Percentiles rank a stretch among this genome's conserved stretches.
Conservation (phyloP, 2,113 vertebrate species). For the Pleuronectes platessa region DNA sequence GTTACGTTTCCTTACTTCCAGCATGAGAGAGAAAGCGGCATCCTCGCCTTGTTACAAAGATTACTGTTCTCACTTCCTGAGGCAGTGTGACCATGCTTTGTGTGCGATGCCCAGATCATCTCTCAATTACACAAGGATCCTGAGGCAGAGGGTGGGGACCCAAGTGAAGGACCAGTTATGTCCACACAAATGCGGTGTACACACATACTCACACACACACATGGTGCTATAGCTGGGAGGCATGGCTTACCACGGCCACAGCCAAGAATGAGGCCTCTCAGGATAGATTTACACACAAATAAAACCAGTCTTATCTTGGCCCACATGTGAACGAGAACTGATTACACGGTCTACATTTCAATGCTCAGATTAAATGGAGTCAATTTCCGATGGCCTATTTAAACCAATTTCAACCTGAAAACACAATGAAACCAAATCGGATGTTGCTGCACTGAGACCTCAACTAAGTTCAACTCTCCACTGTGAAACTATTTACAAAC, state of each 20-base stretch:
- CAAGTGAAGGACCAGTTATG: constrained; percentile 70
- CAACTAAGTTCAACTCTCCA: constrained; percentile 34
- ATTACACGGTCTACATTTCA: constrained; percentile 81
- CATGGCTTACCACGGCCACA: constrained; percentile 70
- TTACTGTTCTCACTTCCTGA: constrained; percentile 75
- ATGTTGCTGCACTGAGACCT: constrained; percentile 32
- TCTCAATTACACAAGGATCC: constrained; percentile 76
- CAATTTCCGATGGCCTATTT: constrained; percentile 76
- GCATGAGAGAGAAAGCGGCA: constrained; percentile 42
- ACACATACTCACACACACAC: constrained; percentile 35
- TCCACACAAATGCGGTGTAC: constrained; percentile 23
- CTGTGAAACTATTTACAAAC: constrained; percentile 15
- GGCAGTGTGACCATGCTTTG: constrained; percentile 74
- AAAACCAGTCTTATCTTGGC: constrained; percentile 78
- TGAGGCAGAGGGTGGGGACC: constrained; percentile 72
- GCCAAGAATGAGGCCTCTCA: constrained; percentile 75
- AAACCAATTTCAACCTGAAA: constrained; percentile 62
- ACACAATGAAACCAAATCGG: constrained; percentile 56
- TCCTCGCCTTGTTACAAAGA: constrained; percentile 74
- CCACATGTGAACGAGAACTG: constrained; percentile 71
- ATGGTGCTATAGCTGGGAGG: constrained; percentile 65
- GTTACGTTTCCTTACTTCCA: constrained; percentile 57
- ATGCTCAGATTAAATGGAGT: constrained; percentile 73
- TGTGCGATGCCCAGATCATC: constrained; percentile 75
- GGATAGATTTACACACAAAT: constrained; percentile 80